Evolutionary conservation across 2,797 vertebrate species (phyloP), one percentile per base, ranked within the genome.

Genomic region (Periparus ater): DNA sequence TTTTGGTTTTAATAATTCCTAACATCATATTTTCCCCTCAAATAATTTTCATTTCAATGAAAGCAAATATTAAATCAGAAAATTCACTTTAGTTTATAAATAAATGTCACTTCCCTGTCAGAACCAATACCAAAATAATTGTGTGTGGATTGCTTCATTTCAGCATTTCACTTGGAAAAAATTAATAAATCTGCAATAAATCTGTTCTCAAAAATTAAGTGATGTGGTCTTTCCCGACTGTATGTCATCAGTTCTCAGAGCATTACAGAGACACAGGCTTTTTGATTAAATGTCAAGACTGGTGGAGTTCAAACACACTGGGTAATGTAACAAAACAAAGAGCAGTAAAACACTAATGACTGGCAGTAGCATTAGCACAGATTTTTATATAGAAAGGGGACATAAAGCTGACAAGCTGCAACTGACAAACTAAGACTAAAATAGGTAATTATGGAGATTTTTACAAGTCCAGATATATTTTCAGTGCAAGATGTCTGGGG

Each of bases 181-280:
- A 75, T 40, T 2, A 30, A 51, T 10, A 94, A 92, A 68, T 29
- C 58, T 70, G n/a, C 65, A 72, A 58, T 51, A 58, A 77, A 71
- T 85, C 74, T 80, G 0, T n/a, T 92, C 66, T 80, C 53, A 70
- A 73, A 91, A 86, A 95, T 96, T 85, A 93, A 92, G 84, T 87
- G 91, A 92, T 23, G 11, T 36, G 54, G 82, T 89, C 70, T 86
- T 95, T 93, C 72, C 92, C 82, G 77, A 88, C 90, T 75, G 60
- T 70, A 84, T 96, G 96, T 95, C 91, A 83, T 88, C 94, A 91
- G 65, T 91, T 91, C 78, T 95, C 78, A 92, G 91, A 86, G 58
- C 23, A 17, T 93, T 95, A 77, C 73, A 89, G 63, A 87, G 75
- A 92, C 60, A 95, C 55, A 76, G 73, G 45, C 30, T 93, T 88